Evolutionary conservation across 2,888 invertebrate species (phyloP), one percentile per base, ranked within the genome.

Genomic region (Drosophila anomelani): DNA sequence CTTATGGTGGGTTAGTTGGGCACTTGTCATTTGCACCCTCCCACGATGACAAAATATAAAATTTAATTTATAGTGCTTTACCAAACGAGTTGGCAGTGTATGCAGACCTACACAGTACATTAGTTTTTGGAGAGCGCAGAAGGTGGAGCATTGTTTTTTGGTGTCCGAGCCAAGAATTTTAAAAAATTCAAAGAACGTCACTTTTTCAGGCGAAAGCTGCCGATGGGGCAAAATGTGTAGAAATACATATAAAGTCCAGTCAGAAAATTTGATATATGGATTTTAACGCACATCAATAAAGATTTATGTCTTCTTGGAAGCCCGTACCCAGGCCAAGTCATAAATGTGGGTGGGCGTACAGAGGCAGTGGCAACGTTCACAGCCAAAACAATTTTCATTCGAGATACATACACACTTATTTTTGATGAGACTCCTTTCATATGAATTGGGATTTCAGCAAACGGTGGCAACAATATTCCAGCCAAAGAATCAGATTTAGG

Each of bases 241-340:
- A 73, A 80, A 76, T 58, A 64, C 68, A 61, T 63, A 85, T 83
- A 82, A 80, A 47, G 29, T 32, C 17, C n/a, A 17, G 29, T n/a
- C 29, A 12, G 78, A 85, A 85, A 80, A 76, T 82, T 76, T 78
- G 67, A 78, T 76, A 68, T 79, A 34, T 51, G 77, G 78, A 82
- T 83, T 82, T 80, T 70, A 72, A 77, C 71, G 51, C 79, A 83
- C 87, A 84, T 86, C 85, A 85, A 86, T 86, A 81, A 78, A 79
- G 83, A 86, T 86, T 84, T 86, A 84, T 86, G 77, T 72, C 66
- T 57, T 34, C 44, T 17, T 44, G 43, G 47, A 43, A 49, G 32
- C 39, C 62, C 17, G 39, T 43, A 57, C 23, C 23, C 41, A 39
- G 57, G 57, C 41, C 55, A 55, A 70, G 77, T 78, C 76, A 75